A percentile compares a stretch with the other conserved stretches of the same genome.
phyloP scores from a whole-genome alignment of 1,140 invertebrate genomes.

The Pteromalus puparum region DNA sequence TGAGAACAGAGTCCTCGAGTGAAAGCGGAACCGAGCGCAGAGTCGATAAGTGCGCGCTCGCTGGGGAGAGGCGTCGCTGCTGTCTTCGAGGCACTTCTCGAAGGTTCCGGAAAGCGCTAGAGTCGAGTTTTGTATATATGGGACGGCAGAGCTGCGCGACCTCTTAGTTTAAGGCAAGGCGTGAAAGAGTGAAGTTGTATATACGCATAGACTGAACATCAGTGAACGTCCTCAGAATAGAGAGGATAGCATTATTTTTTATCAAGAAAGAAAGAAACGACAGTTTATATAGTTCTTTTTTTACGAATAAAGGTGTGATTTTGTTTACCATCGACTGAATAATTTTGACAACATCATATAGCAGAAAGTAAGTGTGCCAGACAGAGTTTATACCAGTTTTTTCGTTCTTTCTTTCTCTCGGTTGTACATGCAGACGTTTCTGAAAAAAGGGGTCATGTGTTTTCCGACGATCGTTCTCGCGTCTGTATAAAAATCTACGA shows the following conservation, averaged over 20 bases:
- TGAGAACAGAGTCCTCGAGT: background rate
- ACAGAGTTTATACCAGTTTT: background rate
- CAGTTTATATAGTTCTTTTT: background rate
- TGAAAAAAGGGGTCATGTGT: background rate
- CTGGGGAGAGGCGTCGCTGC: constrained; percentile 9
- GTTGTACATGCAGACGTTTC: background rate
- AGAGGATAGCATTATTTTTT: background rate
- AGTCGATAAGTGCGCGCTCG: background rate
- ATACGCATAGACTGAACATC: background rate
- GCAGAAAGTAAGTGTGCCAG: constrained; percentile 22
- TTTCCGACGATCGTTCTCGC: background rate
- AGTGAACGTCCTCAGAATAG: background rate
- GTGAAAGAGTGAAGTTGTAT: constrained; percentile 47
- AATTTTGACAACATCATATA: background rate
- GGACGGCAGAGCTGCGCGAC: constrained; percentile 62
- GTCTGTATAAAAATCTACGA: background rate
- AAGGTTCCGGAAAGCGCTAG: constrained; percentile 71
- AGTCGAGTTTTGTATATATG: constrained; percentile 68
- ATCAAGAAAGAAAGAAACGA: background rate
- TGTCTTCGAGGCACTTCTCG: constrained; percentile 65
- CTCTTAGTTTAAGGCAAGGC: constrained; percentile 66
- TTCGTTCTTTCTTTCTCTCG: background rate
- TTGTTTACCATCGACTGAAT: background rate
- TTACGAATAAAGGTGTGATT: background rate
- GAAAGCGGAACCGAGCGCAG: background rate